These are phyloP conservation scores for Myopa testacea DNA, from an alignment of 2,888 invertebrate genomes.

Conservation along the genomic window DNA sequence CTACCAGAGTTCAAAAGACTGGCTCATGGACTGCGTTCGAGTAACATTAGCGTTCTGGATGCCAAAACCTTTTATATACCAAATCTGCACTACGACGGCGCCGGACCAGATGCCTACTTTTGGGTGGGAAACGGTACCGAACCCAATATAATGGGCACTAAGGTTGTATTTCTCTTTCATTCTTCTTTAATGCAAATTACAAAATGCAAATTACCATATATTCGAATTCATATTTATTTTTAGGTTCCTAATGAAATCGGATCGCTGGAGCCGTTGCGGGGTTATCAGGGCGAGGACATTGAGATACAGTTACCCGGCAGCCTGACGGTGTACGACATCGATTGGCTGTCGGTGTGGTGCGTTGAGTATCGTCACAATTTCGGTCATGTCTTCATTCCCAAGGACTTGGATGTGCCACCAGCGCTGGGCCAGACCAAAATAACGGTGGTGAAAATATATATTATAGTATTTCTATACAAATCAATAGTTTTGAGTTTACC, in stretches of 20 bases:
- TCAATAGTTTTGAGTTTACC: too few relatives aligned
- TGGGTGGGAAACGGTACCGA: constrained; percentile 92
- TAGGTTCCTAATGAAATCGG: constrained; percentile 90
- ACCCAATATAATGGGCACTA: constrained; percentile 83
- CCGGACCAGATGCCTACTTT: constrained; percentile 92
- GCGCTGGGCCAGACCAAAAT: constrained; percentile 91
- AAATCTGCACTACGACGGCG: constrained; percentile 91
- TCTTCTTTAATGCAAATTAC: not conserved
- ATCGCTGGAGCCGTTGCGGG: constrained; percentile 81
- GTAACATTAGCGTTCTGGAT: constrained; percentile 90
- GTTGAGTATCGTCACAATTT: constrained; percentile 91
- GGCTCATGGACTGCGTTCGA: constrained; percentile 89
- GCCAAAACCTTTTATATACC: constrained; percentile 93
- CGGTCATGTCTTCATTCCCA: constrained; percentile 88
- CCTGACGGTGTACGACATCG: constrained; percentile 89
- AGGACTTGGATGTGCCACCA: constrained; percentile 89
- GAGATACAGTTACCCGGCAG: constrained; percentile 88
- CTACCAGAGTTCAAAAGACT: constrained; percentile 88
- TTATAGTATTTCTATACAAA: too few relatives aligned
- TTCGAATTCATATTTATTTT: not conserved
- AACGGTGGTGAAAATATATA: constrained; percentile 74
- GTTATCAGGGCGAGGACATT: constrained; percentile 92
- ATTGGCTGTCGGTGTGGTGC: constrained; percentile 93
- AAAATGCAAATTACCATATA: too few relatives aligned
- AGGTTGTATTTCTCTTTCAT: constrained; percentile 70